Base-by-base conservation (phyloP, 1,140 invertebrate genomes). In the Drosophila sp. region DNA sequence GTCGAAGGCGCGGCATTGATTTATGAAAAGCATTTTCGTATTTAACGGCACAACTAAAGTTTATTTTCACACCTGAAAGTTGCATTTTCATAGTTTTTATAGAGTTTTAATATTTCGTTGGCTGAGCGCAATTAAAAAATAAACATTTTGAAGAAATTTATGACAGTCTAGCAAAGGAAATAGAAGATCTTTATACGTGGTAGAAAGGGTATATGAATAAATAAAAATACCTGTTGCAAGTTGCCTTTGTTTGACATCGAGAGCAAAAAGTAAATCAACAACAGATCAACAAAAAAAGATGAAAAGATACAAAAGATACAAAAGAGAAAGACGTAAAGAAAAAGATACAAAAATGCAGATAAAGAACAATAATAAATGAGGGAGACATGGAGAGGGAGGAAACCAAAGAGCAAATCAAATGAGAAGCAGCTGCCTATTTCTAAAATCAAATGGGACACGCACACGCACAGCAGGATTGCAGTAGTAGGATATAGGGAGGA, bases 381-480 rank as follows among this genome's bases (percentile, higher is more conserved):
- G 7, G 8, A 18, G 48, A 51, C 16, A 36, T 4, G 7, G 7
- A 21, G 16, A 32, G 25, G 16, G 13, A 58, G 36, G 62, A 61
- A 70, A 64, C 8, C 43, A 70, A 45, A 59, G 29, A 61, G 54
- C 25, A 58, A 63, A 76, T 67, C 69, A 76, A 77, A 78, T 70
- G 72, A 54, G 54, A 58, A 76, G 59, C 67, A 76, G 56, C 72
- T 78, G 72, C 66, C 61, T 61, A 54, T 66, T 67, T 72, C 57
- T 73, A 53, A 59, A 76, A 79, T 65, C 69, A 69, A 72, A 76
- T 76, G 61, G 40, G 41, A 50, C 25, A 67, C 43, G 46, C 72
- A 65, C 54, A 75, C 34, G 72, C 72, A 71, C 67, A 75, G 67
- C 59, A 40, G 54, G 54, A 43, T 8, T 13, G 27, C 25, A 50